Evolutionary conservation across 2,888 invertebrate genomes (phyloP), one percentile per base, ranked within the genome.

Genomic region (Germaria angustata): DNA sequence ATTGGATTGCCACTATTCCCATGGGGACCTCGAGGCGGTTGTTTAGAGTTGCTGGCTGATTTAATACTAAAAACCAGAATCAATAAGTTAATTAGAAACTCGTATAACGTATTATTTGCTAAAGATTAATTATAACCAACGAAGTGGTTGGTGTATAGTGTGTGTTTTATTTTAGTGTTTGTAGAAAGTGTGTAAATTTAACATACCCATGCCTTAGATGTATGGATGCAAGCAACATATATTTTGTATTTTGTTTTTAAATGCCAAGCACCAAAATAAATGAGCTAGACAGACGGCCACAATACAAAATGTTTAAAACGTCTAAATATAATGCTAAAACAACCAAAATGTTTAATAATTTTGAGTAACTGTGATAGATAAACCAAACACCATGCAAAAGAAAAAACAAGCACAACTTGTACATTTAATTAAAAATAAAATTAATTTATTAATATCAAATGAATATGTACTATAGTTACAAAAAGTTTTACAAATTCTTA

Each of bases 31-130:
- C 87, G 85, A 72, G 87, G 76, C 1, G 86, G 85, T 78, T 86
- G 87, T 20, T 88, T 89, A 32, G 87, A 86, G 1, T 86, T 88
- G 39, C 87, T 86, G 8, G 89, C 87, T 13, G 89, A 86, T 84
- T 91, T 91, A 77, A 89, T 86, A 84, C 91, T 91, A 87, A 57
- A 88, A 87, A 59, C 84, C 85, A 55, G 65, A 69, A 57, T 51
- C 36, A 71, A 17, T 34, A 61, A 34, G 28, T n/a, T 22, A n/a
- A 41, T 80, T 61, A 81, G 61, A 24, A 68, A 59, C n/a, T 5
- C 1, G 17, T 7, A 1, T 20, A 0, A 41, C 0, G 22, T 28
- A 1, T 24, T 39, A 32, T 17, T 41, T 55, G 53, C 5, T 20
- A 44, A 68, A 22, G 11, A 13, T 34, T n/a, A 36, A 41, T 13